Evolutionary conservation across 2,888 invertebrate species (phyloP).

Genomic region (Clitarchus hookeri): DNA sequence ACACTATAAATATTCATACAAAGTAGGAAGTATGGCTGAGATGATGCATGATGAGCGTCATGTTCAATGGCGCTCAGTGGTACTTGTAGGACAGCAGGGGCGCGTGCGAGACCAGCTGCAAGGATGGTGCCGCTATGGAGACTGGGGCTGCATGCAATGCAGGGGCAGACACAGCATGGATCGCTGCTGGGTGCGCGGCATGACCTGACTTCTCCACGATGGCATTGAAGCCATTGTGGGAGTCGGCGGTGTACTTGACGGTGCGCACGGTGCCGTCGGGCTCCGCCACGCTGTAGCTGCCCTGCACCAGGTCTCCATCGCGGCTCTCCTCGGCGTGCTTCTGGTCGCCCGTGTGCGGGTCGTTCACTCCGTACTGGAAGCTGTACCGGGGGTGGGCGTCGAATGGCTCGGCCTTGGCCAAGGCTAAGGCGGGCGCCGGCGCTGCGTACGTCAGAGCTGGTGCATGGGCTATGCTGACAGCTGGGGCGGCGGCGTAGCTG

Average conservation of each 20-base stretch:
- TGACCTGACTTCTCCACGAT: conserved; percentile 27
- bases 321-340: conserved; percentile 33
- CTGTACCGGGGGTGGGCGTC: conserved; percentile 36
- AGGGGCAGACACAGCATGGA: conserved; percentile 27
- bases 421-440: conserved; percentile 44
- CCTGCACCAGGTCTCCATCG: conserved; percentile 40
- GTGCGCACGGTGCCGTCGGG: conserved; percentile 37
- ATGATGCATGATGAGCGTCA: not conserved
- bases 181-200: conserved; percentile 10
- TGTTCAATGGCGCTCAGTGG: conserved; percentile 10
- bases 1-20: not conserved
- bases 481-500: conserved; percentile 45
- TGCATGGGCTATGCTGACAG: conserved; percentile 43
- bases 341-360: conserved; percentile 35
- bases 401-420: conserved; percentile 35
- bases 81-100: conserved; percentile 19
- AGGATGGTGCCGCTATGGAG: conserved; percentile 25
- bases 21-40: not conserved
- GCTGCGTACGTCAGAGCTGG: conserved; percentile 43
- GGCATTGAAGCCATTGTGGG: conserved; percentile 39
- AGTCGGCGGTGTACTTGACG: conserved; percentile 50
- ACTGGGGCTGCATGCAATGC: conserved; percentile 34
- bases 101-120: conserved; percentile 16
- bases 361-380: conserved; percentile 36
- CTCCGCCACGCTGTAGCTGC: conserved; percentile 37